phyloP scores from a whole-genome alignment of 2,888 invertebrate genomes.

The Bembecia ichneumoniformis region DNA sequence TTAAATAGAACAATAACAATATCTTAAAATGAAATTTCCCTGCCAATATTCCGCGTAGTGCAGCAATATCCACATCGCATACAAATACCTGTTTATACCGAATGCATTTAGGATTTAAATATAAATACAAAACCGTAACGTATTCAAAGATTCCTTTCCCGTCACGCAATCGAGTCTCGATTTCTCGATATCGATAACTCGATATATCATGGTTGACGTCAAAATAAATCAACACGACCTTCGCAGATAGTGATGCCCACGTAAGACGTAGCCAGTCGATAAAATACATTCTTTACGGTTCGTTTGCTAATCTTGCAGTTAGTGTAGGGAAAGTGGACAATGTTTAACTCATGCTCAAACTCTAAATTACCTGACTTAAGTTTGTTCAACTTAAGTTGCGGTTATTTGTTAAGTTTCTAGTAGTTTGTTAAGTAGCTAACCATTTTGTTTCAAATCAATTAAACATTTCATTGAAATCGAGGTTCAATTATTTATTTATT shows the following conservation, averaged over 20 bases:
- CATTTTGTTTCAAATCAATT: too few species aligned
- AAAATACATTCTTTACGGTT: constrained; percentile 26
- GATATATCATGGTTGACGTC: constrained; percentile 61
- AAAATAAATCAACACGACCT: constrained; percentile 62
- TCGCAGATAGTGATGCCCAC: constrained; percentile 66
- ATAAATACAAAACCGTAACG: constrained; percentile 20
- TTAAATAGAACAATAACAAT: not conserved
- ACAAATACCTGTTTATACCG: not conserved
- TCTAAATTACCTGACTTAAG: too few species aligned
- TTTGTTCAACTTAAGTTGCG: too few species aligned
- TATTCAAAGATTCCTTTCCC: constrained; percentile 23
- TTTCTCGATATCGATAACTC: constrained; percentile 58
- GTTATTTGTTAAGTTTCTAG: too few species aligned
- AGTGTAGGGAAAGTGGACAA: too few species aligned
- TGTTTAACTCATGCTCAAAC: too few species aligned
- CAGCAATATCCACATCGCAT: not conserved
- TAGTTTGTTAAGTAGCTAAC: too few species aligned
- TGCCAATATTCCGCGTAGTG: not conserved
- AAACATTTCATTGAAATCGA: too few species aligned
- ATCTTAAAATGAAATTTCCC: not conserved
- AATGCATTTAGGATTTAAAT: not conserved
- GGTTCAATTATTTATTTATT: too few species aligned
- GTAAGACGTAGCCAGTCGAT: constrained; percentile 52
- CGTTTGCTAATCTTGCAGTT: constrained; percentile 20
- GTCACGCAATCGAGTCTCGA: constrained; percentile 25